Conservation (phyloP, 2,113 vertebrate genomes). For the Saccopteryx leptura region DNA sequence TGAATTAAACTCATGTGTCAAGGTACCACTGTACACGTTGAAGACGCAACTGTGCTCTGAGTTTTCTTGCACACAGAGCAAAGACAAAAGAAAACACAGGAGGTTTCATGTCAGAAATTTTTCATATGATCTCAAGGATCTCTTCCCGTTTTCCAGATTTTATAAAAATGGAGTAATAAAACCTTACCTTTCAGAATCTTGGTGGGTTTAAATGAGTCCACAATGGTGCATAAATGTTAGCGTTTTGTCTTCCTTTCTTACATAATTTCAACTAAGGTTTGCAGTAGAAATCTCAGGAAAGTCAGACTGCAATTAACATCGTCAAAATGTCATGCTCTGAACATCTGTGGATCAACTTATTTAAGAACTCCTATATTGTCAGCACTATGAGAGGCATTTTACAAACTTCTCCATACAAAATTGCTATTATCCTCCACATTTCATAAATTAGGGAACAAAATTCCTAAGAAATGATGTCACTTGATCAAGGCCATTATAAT, state of each 20-base stretch:
- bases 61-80: background rate
- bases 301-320: background rate
- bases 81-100: background rate
- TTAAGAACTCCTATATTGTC: background rate
- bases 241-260: background rate
- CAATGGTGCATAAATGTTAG: background rate
- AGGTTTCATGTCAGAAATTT: background rate
- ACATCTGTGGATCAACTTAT: background rate
- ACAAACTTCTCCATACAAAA: background rate
- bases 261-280: background rate
- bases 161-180: background rate
- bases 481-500: background rate
- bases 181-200: background rate
- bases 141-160: background rate
- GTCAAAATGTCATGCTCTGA: background rate
- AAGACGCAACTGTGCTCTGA: background rate
- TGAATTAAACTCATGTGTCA: no score
- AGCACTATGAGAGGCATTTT: background rate
- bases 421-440: background rate
- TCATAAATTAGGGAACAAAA: background rate
- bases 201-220: background rate
- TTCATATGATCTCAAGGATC: background rate
- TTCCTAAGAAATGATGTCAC: background rate
- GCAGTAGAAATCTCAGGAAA: background rate
- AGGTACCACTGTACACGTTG: no score